Base-by-base conservation (phyloP, 2,797 vertebrate species). In the Knipowitschia caucasica region DNA sequence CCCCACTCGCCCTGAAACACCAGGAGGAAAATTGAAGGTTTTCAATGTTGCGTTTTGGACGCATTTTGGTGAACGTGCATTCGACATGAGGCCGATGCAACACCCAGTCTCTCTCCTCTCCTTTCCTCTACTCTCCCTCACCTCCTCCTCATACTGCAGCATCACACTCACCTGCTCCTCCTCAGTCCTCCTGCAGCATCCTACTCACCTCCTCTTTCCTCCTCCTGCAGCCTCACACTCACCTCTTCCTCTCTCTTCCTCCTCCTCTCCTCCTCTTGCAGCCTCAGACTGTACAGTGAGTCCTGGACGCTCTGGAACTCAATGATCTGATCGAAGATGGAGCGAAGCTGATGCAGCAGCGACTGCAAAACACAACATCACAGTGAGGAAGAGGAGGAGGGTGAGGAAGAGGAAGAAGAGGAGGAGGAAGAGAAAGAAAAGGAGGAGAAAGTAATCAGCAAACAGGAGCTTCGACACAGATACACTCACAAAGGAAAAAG, bases 271-370 rank as follows among this genome's bases (percentile, higher is more conserved):
- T 96, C 94, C 24, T 91, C 95, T 45, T 92, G 93, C 27, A 97
- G 69, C 1, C 92, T 89, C 1, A 95, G 64, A 36, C 78, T 50
- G 78, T 96, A 98, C 64, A 99, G 91, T 0, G 92, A 57, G 56
- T 98, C 95, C 63, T 99, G 96, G 4, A 92, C 90, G 40, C 81
- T 98, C 85, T 99, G 97, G 44, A 99, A 97, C 83, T 96, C 94
- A 26, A 99, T 94, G 71, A 99, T 98, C 84, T 98, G 97, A 78
- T 99, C 96, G 70, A 98, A 99, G 69, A 99, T 95, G 5, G 96
- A 94, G 56, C 97, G 88, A 60, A 99, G 92, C 76, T 99, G 96
- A 75, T 95, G 97, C 76, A 99, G 77, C 53, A 99, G 90, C 36
- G 90, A 91, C 97, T 99, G 71, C 12, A 42, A 0, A 4, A 14